Conservation (phyloP, 2,888 invertebrate species). For the Drosophila suboccidentalis region DNA sequence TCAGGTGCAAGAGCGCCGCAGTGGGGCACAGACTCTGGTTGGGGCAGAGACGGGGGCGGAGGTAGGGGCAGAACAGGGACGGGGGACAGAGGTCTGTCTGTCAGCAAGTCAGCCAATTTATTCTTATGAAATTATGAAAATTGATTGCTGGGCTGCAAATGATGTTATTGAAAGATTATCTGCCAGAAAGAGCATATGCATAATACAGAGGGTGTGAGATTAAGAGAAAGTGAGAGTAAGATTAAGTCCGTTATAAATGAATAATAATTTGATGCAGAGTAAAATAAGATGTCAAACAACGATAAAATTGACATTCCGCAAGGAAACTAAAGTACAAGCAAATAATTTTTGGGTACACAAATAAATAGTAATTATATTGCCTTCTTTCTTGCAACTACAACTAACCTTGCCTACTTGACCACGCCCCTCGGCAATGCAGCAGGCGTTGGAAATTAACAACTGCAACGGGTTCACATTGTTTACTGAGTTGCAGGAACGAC, state of each 20-base stretch:
- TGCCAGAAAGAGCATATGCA: background rate
- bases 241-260: no score
- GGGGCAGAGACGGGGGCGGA: background rate
- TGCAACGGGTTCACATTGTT: slow-evolving; percentile 69
- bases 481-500: slow-evolving; percentile 64
- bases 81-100: slow-evolving; percentile 9
- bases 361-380: background rate
- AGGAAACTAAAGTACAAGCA: no score
- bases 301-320: no score
- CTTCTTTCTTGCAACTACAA: background rate
- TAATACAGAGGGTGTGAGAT: background rate
- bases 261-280: no score
- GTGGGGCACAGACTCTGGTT: background rate
- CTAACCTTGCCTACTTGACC: slow-evolving; percentile 15
- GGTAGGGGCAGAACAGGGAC: background rate
- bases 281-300: no score
- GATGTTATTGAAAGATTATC: slow-evolving; percentile 34
- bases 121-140: slow-evolving; percentile 70
- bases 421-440: slow-evolving; percentile 49
- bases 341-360: no score
- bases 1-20: slow-evolving; percentile 35
- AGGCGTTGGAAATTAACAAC: slow-evolving; percentile 66
- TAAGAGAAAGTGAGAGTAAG: background rate
- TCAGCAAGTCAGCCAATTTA: slow-evolving; percentile 67
- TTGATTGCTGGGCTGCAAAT: slow-evolving; percentile 54